Evolutionary conservation across 1,140 invertebrate genomes (phyloP), one percentile per base, ranked within the genome.

Genomic region (Macrosteles quadrilineatus): DNA sequence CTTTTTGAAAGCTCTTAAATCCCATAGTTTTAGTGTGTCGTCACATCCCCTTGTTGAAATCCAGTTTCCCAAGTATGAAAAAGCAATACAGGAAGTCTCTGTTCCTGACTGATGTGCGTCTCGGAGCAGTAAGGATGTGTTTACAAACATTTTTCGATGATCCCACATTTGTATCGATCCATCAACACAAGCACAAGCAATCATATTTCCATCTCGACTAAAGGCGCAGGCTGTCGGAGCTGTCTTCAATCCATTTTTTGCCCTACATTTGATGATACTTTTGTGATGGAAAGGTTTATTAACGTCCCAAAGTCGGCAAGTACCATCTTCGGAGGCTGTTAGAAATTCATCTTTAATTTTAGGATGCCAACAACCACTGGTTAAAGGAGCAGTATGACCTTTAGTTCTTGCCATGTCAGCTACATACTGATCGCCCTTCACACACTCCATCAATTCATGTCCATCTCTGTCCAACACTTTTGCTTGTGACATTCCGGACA

Each of bases 81-180:
- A 99, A 21, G 85, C 83, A 25, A 99, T 81, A 63, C 90, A 90
- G 0, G 93, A 93, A 32, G 95, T 94, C 77, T 98, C 94, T 0
- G 84, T 85, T 4, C 90, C 89, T 74, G 88, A 91, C 68, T 86
- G 83, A 81, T 99, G 98, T 0, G 94, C 96, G 65, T 86, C 88
- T 70, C 95, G 84, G 1, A 95, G 81, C 31, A 92, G 80, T 57
- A 90, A 83, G 0, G 89, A 86, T 0, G 95, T 94, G 76, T 95
- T 97, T 9, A 87, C 90, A 74, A 87, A 90, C 75, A 87, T 90
- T 77, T 89, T 91, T 45, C 96, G 86, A 62, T 95, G 91, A 80
- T 99, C 98, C 97, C 97, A 99, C 81, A 98, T 91, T 80, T 98
- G 97, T 74, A 99, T 91, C 0, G 95, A 98, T 1, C 98, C 98